phyloP scores from a whole-genome alignment of 2,888 invertebrate genomes.

The Tipula lateralis region DNA sequence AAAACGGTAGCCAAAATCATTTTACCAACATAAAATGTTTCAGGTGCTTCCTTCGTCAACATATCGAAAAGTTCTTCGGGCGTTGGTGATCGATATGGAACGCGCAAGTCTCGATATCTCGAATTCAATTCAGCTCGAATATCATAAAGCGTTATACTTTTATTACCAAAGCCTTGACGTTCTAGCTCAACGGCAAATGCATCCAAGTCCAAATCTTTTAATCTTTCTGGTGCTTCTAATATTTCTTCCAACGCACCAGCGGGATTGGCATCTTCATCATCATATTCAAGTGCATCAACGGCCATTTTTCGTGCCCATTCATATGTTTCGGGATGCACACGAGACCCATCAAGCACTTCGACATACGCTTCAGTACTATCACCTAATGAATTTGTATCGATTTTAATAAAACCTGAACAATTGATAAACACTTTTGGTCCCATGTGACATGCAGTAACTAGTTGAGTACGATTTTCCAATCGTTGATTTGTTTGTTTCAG shows the following conservation, averaged over 20 bases:
- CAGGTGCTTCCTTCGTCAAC: constrained; percentile 92
- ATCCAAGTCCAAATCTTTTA: constrained; percentile 94
- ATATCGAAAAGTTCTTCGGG: constrained; percentile 90
- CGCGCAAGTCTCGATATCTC: constrained; percentile 85
- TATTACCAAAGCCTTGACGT: constrained; percentile 82
- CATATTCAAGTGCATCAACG: constrained; percentile 96
- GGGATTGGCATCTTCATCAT: constrained; percentile 94
- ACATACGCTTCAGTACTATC: constrained; percentile 94
- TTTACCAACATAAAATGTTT: constrained; percentile 85
- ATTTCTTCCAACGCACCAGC: constrained; percentile 97
- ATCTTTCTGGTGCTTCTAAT: constrained; percentile 85
- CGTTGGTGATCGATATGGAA: constrained; percentile 70
- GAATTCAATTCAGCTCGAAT: constrained; percentile 93
- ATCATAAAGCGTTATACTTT: constrained; percentile 93
- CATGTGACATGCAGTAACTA: constrained; percentile 94
- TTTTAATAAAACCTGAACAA: constrained; percentile 98
- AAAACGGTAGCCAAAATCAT: constrained; percentile 76
- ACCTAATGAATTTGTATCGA: constrained; percentile 92
- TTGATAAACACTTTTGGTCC: constrained; percentile 98
- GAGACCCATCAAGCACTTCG: constrained; percentile 92
- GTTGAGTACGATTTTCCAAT: constrained; percentile 88
- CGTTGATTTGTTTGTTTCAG: constrained; percentile 88
- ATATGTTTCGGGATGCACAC: constrained; percentile 98
- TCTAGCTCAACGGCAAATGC: constrained; percentile 97
- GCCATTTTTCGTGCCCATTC: constrained; percentile 99